Evolutionary conservation across 2,797 vertebrate genomes (phyloP).

Genomic region (Furcifer pardalis): DNA sequence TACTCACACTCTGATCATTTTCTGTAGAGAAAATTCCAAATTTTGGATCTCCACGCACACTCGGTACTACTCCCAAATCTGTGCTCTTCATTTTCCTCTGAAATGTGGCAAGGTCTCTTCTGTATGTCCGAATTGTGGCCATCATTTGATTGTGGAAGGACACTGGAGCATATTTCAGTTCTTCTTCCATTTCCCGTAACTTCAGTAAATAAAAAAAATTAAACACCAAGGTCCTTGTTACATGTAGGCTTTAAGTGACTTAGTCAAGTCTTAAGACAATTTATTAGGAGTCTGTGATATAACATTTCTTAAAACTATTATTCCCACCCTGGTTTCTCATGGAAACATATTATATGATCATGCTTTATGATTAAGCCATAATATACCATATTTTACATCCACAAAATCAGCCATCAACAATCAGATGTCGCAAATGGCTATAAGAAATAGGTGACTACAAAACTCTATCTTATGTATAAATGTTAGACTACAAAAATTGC

Average conservation of each 20-base stretch:
- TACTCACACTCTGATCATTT: slow-evolving; percentile 91
- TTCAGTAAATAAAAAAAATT: slow-evolving; percentile 60
- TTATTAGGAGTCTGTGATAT: background rate
- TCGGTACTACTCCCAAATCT: slow-evolving; percentile 74
- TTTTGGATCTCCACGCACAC: slow-evolving; percentile 73
- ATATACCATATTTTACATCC: background rate
- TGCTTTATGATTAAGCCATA: background rate
- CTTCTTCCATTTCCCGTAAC: slow-evolving; percentile 94
- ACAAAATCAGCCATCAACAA: too few relatives aligned
- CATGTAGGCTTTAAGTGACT: background rate
- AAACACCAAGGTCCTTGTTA: background rate
- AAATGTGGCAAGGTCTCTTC: slow-evolving; percentile 87
- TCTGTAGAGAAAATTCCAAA: slow-evolving; percentile 81
- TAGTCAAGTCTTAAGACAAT: background rate
- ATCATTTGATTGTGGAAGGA: slow-evolving; percentile 89
- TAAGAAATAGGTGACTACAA: too few relatives aligned
- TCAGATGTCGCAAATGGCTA: too few relatives aligned
- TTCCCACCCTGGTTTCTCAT: background rate
- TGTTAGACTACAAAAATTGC: too few relatives aligned
- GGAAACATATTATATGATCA: background rate
- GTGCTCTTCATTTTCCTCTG: slow-evolving; percentile 87
- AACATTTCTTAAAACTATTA: background rate
- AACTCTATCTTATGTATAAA: too few relatives aligned
- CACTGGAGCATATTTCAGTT: slow-evolving; percentile 85
- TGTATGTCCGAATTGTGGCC: slow-evolving; percentile 87